Conservation (phyloP, 2,888 invertebrate genomes). For the Smittia sp. region DNA sequence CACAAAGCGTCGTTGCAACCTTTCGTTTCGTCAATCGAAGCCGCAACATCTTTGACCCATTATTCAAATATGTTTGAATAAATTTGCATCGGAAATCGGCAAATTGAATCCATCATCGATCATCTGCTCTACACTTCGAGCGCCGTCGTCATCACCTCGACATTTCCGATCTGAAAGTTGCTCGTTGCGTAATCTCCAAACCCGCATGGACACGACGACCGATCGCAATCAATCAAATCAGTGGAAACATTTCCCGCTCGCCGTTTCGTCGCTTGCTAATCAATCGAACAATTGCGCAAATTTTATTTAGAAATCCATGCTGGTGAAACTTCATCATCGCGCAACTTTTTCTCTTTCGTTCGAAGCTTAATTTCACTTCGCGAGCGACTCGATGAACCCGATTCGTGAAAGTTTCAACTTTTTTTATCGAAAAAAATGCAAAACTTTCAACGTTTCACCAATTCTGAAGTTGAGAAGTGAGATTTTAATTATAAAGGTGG, state of each 20-base stretch:
- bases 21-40: not conserved
- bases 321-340: too few relatives aligned
- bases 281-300: too few relatives aligned
- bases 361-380: not conserved
- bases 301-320: too few relatives aligned
- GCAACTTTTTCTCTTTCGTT: not conserved
- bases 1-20: not conserved
- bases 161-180: not conserved
- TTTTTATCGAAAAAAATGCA: not conserved
- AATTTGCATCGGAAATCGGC: not conserved
- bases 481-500: slow-evolving; percentile 18
- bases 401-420: slow-evolving; percentile 13
- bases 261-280: too few relatives aligned
- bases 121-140: not conserved
- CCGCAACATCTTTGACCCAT: slow-evolving; percentile 17
- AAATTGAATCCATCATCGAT: not conserved
- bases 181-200: not conserved
- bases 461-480: not conserved
- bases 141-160: not conserved
- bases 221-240: too few relatives aligned
- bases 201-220: too few relatives aligned
- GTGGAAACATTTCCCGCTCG: too few relatives aligned
- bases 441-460: slow-evolving; percentile 34
- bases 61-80: not conserved
- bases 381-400: not conserved